phyloP scores from a whole-genome alignment of 2,797 vertebrate genomes.

The Phoeniculus purpureus region DNA sequence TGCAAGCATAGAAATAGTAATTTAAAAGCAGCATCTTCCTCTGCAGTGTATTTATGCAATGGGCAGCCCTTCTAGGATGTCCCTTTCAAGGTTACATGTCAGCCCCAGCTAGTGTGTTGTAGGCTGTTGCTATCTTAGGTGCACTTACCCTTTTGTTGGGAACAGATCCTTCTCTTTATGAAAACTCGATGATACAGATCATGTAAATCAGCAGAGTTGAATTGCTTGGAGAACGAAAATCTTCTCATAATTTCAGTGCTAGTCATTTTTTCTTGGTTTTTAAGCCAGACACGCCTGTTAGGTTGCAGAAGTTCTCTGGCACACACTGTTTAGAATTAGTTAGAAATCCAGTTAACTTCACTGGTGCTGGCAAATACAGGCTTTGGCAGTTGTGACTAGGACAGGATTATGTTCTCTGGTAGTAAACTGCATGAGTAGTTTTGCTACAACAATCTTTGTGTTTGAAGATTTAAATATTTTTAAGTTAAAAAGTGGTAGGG shows the following conservation, averaged over 20 bases:
- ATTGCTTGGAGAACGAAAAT: neutral
- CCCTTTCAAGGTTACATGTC: neutral
- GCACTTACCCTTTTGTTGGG: neutral
- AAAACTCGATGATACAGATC: neutral
- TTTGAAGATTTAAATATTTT: neutral
- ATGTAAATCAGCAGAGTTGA: neutral
- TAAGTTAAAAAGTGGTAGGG: rapidly evolving
- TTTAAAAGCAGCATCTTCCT: neutral
- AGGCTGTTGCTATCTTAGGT: neutral
- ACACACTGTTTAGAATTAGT: neutral
- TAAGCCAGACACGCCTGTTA: rapidly evolving
- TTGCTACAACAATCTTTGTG: neutral
- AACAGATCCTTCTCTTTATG: neutral
- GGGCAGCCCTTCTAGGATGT: neutral
- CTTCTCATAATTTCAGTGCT: neutral
- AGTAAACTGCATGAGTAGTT: neutral
- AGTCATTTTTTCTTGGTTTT: neutral
- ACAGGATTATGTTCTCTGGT: neutral
- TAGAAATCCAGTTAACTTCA: neutral
- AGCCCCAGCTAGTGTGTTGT: neutral
- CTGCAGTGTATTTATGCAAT: neutral
- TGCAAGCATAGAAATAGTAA: neutral
- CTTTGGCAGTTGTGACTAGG: neutral
- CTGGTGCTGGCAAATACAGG: neutral
- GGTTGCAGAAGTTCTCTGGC: neutral